phyloP scores from a whole-genome alignment of 2,888 invertebrate genomes.

The Leptinotarsa haldemani region DNA sequence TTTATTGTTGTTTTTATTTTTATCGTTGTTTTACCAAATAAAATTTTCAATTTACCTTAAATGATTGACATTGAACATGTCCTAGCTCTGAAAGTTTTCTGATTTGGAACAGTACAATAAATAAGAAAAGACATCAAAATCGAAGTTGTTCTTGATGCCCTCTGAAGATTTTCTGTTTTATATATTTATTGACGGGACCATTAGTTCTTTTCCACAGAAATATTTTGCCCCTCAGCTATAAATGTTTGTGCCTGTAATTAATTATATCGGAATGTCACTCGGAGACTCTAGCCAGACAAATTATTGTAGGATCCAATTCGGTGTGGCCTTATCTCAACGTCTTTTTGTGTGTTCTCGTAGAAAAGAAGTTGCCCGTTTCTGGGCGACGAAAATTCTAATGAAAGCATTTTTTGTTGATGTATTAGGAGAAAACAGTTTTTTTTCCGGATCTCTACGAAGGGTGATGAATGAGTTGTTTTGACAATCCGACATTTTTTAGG shows the following conservation, averaged over 20 bases:
- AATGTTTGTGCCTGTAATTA: slow-evolving; percentile 38
- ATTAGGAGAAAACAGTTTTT: not conserved
- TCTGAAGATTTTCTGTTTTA: too few species aligned
- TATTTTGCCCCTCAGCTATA: slow-evolving; percentile 19
- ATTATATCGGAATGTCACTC: slow-evolving; percentile 29
- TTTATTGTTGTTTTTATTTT: too few species aligned
- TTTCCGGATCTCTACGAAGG: not conserved
- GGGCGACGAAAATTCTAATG: slow-evolving; percentile 14
- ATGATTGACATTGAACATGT: too few species aligned
- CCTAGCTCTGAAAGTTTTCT: too few species aligned
- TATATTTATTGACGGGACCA: not conserved
- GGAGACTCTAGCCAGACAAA: slow-evolving; percentile 16
- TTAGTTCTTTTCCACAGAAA: not conserved
- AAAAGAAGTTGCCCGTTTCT: slow-evolving; percentile 19
- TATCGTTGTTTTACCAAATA: too few species aligned
- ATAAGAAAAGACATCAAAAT: too few species aligned
- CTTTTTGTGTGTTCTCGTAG: slow-evolving; percentile 10
- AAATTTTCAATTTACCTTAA: too few species aligned
- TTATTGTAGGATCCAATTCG: slow-evolving; percentile 13
- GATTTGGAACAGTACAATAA: too few species aligned
- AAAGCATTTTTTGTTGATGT: slow-evolving; percentile 4
- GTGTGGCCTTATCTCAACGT: slow-evolving; percentile 1
- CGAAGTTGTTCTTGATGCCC: too few species aligned
- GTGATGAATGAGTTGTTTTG: not conserved
- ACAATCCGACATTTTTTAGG: not conserved